Evolutionary conservation across 2,113 vertebrate species (phyloP).

Genomic region (Amia ocellicauda): DNA sequence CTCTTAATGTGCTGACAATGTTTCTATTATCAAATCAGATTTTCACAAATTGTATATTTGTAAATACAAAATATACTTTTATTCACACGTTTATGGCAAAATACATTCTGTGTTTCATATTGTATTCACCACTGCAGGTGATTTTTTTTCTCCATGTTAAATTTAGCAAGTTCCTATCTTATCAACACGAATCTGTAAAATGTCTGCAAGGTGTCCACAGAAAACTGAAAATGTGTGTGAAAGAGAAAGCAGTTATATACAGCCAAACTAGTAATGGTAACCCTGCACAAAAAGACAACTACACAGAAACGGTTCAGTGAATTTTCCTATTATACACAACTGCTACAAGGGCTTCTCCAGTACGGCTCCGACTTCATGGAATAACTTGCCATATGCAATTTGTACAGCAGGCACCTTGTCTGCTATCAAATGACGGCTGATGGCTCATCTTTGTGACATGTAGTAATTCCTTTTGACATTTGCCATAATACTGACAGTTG

Average conservation of each 20-base stretch:
- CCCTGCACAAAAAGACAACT: constrained; percentile 46
- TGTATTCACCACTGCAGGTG: too few species aligned
- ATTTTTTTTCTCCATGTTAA: too few species aligned
- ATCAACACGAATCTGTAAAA: too few species aligned
- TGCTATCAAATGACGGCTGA: constrained; percentile 21
- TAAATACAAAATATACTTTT: too few species aligned
- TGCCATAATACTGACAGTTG: constrained; percentile 26
- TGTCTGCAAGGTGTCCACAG: too few species aligned
- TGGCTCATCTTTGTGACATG: constrained; percentile 16
- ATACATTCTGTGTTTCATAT: too few species aligned
- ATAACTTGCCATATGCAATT: constrained; percentile 35
- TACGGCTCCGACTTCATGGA: constrained; percentile 14
- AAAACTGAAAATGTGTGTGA: too few species aligned
- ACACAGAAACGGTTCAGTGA: constrained; percentile 50
- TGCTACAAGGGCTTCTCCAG: constrained; percentile 44
- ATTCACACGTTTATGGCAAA: too few species aligned
- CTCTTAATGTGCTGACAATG: too few species aligned
- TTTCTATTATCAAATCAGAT: too few species aligned
- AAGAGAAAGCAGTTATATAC: constrained; percentile 26
- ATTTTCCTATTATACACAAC: constrained; percentile 54
- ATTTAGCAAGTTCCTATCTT: too few species aligned
- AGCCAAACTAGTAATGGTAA: constrained; percentile 47
- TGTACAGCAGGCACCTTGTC: constrained; percentile 18
- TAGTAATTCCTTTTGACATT: constrained; percentile 30
- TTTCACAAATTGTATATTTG: too few species aligned